Percentiles rank a stretch among this genome's conserved stretches.
phyloP scores from a whole-genome alignment of 2,113 vertebrate genomes.

The Diglossa brunneiventris region DNA sequence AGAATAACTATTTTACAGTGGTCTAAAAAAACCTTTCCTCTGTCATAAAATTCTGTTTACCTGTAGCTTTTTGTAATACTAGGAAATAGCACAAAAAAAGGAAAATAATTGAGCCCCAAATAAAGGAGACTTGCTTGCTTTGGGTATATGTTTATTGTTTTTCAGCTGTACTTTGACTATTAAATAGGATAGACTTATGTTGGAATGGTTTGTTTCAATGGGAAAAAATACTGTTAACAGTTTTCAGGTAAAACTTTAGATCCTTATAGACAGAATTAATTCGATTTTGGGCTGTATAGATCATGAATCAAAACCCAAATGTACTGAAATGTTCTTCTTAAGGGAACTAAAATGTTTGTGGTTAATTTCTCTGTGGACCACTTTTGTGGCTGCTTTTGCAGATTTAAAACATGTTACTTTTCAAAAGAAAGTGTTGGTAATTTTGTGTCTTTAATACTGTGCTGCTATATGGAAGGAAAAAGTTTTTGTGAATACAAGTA shows the following conservation, averaged over 20 bases:
- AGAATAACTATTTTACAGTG: not conserved
- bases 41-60: not conserved
- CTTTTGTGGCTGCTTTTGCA: not conserved
- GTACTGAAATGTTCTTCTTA: slow-evolving; percentile 13
- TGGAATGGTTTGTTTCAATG: slow-evolving; percentile 18
- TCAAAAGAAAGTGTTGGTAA: not conserved
- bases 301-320: slow-evolving; percentile 20
- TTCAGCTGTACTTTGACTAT: not conserved
- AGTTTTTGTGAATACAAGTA: not conserved
- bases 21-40: not conserved
- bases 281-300: slow-evolving; percentile 27
- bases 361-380: not conserved
- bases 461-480: not conserved
- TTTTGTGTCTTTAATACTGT: not conserved
- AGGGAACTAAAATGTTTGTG: slow-evolving; percentile 36
- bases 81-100: not conserved
- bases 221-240: slow-evolving; percentile 28
- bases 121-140: not conserved
- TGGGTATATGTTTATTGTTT: slow-evolving; percentile 3
- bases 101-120: not conserved
- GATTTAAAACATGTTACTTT: not conserved
- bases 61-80: not conserved
- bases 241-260: slow-evolving; percentile 52
- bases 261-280: slow-evolving; percentile 40
- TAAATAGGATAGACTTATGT: not conserved